Base-by-base conservation (phyloP, 2,113 vertebrate species). In the Corydoras sp. region DNA sequence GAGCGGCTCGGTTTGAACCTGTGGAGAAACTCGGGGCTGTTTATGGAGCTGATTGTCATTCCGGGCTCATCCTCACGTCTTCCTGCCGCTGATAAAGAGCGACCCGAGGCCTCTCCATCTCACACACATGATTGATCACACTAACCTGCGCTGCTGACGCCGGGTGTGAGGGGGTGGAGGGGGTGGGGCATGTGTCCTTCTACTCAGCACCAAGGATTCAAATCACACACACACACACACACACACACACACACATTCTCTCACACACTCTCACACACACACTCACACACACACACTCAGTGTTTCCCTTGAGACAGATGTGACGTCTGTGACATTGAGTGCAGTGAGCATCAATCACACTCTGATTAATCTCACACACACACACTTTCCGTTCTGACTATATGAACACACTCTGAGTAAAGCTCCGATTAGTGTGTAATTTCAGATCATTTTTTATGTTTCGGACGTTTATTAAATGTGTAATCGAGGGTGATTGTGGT, bases 71-170 rank as follows among this genome's bases (percentile, higher is more conserved):
- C 81, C 82, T 86, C 81, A 84, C 87, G 85, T 88, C 85, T 80
- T 79, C 76, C 79, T 81, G 82, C 80, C 84, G 83, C 81, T 63
- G 83, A 88, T 86, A 87, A 88, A 87, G 85, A 88, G 86, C 85
- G 86, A 89, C 82, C 77, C 80, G 51, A 5, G 81, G 84, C 81
- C 83, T 73, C 74, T 82, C 83, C 72, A 62, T 86, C 86, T 84
- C 72, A 54, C 78, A 78, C 50, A 51, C 75, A 58, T 86, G 87
- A 88, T 86, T 85, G 86, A 88, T 89, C 61, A 83, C 79, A 63
- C 53, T 75, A 74, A 72, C 77, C 70, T 58, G 77, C n/a, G 12
- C 69, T 10, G 66, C 65, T 69, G 77, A 72, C 77, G 72, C 85
- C 83, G 58, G 13, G 58, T 32, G 58, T 9, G 11, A 2, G 79